Evolutionary conservation across 2,113 vertebrate genomes (phyloP).

Genomic region (Strix aluco): DNA sequence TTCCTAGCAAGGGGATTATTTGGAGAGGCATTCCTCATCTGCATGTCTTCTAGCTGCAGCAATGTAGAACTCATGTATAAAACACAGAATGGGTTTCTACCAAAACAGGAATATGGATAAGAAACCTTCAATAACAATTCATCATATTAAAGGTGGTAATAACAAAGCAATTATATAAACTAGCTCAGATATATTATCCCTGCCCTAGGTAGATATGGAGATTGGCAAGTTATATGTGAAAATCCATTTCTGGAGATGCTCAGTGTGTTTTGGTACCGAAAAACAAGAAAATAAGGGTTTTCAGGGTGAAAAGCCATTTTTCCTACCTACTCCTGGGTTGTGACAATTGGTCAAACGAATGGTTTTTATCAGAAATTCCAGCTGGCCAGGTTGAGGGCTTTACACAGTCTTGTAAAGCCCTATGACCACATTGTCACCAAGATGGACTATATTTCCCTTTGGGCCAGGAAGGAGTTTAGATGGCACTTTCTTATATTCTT

Average conservation of each 20-base stretch:
- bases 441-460: background rate
- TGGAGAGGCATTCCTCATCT: slow-evolving; percentile 10
- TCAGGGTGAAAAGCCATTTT: background rate
- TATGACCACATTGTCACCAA: background rate
- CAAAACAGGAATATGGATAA: background rate
- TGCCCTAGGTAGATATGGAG: background rate
- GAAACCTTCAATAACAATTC: background rate
- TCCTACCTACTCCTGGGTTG: background rate
- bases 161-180: background rate
- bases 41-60: background rate
- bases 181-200: background rate
- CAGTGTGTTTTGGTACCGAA: background rate
- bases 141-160: background rate
- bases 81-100: background rate
- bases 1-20: background rate
- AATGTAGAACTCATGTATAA: background rate
- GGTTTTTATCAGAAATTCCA: background rate
- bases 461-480: background rate
- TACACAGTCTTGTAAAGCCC: background rate
- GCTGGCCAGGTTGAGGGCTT: background rate
- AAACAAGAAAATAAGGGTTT: background rate
- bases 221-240: background rate
- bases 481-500: background rate
- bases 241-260: background rate
- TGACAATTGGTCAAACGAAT: background rate